A percentile compares a stretch with the other conserved stretches of the same genome.
These are phyloP conservation scores for Mesocricetus auratus DNA, from an alignment of 2,113 vertebrate genomes.

Conservation along the genomic window DNA sequence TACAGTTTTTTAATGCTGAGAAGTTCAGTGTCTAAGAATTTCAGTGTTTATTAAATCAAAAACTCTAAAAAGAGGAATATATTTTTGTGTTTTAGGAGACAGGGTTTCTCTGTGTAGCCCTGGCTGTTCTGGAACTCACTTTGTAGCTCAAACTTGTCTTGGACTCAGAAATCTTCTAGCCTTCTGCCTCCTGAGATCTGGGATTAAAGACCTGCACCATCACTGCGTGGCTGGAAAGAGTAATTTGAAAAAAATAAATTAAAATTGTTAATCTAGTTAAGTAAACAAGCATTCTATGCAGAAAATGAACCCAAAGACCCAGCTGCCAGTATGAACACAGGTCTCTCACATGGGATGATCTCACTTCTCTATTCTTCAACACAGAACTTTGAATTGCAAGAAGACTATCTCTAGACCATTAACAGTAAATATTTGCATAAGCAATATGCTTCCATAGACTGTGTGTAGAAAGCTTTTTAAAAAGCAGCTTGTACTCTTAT, in stretches of 20 bases:
- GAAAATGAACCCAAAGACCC: not conserved
- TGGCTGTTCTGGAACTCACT: not conserved
- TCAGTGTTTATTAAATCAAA: not conserved
- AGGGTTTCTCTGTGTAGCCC: not conserved
- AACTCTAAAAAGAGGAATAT: not conserved
- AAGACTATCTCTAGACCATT: not conserved
- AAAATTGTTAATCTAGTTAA: not conserved
- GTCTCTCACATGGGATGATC: not conserved
- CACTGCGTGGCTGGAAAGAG: not conserved
- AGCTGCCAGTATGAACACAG: not conserved
- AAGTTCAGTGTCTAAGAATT: not conserved
- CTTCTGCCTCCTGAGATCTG: not conserved
- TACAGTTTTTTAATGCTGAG: not conserved
- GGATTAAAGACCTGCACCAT: not conserved
- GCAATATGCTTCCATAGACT: not conserved
- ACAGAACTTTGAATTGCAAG: slow-evolving; percentile 33
- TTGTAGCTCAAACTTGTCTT: not conserved
- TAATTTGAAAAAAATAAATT: not conserved
- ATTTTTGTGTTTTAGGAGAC: not conserved
- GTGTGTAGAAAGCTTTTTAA: not conserved
- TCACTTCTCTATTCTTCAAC: not conserved
- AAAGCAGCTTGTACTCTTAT: not conserved
- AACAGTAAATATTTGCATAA: not conserved
- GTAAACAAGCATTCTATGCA: not conserved
- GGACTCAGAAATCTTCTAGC: not conserved